Base-by-base conservation (phyloP, 2,888 invertebrate genomes). In the Cantharis nigra region DNA sequence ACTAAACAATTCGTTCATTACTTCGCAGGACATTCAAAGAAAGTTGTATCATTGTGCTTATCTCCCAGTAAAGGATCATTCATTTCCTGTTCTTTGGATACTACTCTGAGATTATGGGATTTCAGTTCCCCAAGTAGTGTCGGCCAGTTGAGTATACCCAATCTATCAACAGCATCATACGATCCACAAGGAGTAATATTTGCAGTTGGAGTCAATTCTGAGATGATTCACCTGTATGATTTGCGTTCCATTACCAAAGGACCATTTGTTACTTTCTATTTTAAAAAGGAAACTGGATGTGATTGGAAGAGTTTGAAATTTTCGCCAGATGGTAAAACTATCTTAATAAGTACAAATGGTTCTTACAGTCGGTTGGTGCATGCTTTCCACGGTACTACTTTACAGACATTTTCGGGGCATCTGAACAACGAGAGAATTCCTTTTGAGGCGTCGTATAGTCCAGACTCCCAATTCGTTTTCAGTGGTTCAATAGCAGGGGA, bases 1-100 rank as follows among this genome's bases (percentile, higher is more conserved):
- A 99, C 99, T 89, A 99, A 99, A 90, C 99, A 99, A 89, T 99
- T 99, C 88, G 95, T 99, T 79, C 92, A 99, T 82, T 99, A 99
- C 88, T 99, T 99, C 87, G 97, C 97, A 9, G 98, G 98, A 0
- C 98, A 98, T 87, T 96, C 97, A 0, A 98, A 98, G 89, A 96
- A 96, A 90, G 99, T 99, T 0, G 98, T 98, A 3, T 98, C 99
- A 9, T 88, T 99, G 28, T 97, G 97, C 86, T 95, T 99, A 89
- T 98, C 98, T 14, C 99, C 99, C 2, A 95, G 98, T 69, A 99
- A 99, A 89, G 99, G 99, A 86, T 97, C 98, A 69, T 99, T 99
- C 89, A 91, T 99, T 20, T 99, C 99, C 4, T 99, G 96, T 16
- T 98, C 99, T 0, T 86, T 98, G 85, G 99, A 99, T 88, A 98